Conservation (phyloP, 2,113 vertebrate genomes). For the Bombycilla garrulus region DNA sequence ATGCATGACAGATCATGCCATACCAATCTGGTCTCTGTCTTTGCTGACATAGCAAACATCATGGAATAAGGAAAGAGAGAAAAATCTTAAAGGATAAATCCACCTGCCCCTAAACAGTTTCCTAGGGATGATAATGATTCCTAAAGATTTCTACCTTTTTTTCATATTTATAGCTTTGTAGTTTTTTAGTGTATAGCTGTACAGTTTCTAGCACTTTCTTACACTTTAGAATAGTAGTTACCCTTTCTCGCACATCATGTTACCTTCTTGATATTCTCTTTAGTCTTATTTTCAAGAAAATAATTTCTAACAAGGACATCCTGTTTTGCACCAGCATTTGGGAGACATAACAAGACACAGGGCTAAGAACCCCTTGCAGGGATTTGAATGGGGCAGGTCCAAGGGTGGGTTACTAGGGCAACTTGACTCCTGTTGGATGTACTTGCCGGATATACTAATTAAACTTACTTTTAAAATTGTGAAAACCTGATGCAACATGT, state of each 20-base stretch:
- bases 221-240: neutral
- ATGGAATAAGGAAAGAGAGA: neutral
- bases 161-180: neutral
- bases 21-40: neutral
- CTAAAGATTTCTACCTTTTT: neutral
- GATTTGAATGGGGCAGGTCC: neutral
- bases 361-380: neutral
- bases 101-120: neutral
- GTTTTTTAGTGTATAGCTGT: neutral
- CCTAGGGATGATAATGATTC: neutral
- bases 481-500: neutral
- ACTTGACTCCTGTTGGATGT: too few relatives aligned
- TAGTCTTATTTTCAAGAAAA: neutral
- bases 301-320: neutral
- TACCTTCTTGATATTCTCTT: neutral
- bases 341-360: neutral
- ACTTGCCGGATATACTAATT: neutral
- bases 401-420: neutral
- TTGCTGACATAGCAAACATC: neutral
- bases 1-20: neutral
- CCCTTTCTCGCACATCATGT: neutral
- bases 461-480: neutral
- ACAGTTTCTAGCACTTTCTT: neutral
- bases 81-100: neutral
- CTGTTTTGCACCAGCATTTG: neutral